phyloP scores from a whole-genome alignment of 2,113 vertebrate genomes.

The Chaetops frenatus region DNA sequence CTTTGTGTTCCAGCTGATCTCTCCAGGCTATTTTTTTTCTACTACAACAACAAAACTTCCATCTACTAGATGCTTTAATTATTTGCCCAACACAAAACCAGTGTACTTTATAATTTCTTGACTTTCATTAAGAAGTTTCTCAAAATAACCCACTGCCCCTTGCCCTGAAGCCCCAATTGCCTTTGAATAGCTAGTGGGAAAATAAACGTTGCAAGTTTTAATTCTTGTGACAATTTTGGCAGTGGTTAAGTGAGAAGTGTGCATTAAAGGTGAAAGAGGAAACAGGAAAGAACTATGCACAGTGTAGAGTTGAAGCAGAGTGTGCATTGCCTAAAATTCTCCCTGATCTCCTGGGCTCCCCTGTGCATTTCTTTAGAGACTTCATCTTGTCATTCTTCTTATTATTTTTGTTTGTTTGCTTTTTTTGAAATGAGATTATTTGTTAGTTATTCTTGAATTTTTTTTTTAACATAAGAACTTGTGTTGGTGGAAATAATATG shows the following conservation, averaged over 20 bases:
- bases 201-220: not conserved
- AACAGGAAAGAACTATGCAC: not conserved
- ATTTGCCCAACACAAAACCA: not conserved
- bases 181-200: not conserved
- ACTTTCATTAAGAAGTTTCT: not conserved
- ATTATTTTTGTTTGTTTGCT: not conserved
- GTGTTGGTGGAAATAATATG: not conserved
- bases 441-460: not conserved
- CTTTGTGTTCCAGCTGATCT: not conserved
- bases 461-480: not conserved
- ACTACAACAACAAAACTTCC: not conserved
- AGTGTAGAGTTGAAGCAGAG: not conserved
- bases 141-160: not conserved
- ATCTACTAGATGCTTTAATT: not conserved
- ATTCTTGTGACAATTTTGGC: not conserved
- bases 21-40: not conserved
- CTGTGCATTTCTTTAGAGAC: not conserved
- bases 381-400: not conserved
- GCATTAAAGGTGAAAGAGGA: not conserved
- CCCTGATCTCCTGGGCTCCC: too few relatives aligned
- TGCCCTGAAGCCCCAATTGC: not conserved
- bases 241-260: not conserved
- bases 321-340: not conserved
- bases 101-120: not conserved
- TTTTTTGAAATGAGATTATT: not conserved